Base-by-base conservation (phyloP, 2,888 invertebrate genomes). In the Heteromyza rotundicornis region DNA sequence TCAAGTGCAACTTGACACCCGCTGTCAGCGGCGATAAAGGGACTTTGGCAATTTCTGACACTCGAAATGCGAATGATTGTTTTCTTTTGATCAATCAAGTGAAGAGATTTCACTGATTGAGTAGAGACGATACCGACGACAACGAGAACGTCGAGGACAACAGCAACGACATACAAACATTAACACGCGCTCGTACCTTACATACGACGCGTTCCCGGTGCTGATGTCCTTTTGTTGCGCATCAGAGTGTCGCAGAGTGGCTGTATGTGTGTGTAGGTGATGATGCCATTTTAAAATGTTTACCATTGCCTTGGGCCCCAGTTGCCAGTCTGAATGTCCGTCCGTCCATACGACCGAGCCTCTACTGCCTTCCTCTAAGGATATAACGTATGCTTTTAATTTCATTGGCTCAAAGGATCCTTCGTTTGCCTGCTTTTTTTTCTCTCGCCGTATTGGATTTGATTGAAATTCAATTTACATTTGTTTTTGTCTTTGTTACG, bases 61-160 rank as follows among this genome's bases (percentile, higher is more conserved):
- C 75, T 75, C 72, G 74, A 76, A 75, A 70, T 75, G 76, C 74
- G 74, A 76, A 75, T 75, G 78, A 78, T 76, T 77, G 75, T 77
- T 73, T 70, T 78, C 73, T 78, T 77, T 77, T 78, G 76, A 77
- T 77, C 78, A 77, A 66, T 63, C 62, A 64, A 76, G 74, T 78
- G 75, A 70, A 77, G 77, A 77, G 76, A 78, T 77, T 66, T 73
- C 70, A 67, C 76, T 77, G 74, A 77, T 77, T 78, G 75, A 74
- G 74, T 76, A 75, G 68, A 59, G 51, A 40, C 58, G 58, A 36
- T 59, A 49, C n/a, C 35, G 40, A 59, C 58, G 52, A 52, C 50
- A 57, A 51, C 35, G 20, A 7, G 3, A 17, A 47, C 47, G 19
- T 14, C 36, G 19, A 57, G 35, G 10, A 12, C 17, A 14, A 24